Conservation (phyloP, 2,113 vertebrate species). For the Neopipo cinnamomea region DNA sequence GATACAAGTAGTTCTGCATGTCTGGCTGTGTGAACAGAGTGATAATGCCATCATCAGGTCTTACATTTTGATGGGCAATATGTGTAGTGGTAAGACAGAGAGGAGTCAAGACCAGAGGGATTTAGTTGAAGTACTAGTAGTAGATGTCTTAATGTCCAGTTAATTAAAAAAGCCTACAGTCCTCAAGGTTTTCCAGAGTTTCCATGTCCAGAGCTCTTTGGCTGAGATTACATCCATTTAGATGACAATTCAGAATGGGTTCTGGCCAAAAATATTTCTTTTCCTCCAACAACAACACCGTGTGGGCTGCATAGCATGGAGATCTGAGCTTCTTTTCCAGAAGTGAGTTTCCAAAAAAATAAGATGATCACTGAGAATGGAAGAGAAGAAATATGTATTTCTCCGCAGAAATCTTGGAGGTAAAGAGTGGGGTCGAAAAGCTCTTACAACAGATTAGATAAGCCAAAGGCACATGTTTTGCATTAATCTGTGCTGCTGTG, state of each 20-base stretch:
- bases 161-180: not conserved
- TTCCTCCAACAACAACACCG: rapidly evolving
- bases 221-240: not conserved
- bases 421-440: not conserved
- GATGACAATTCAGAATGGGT: not conserved
- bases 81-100: not conserved
- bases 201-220: not conserved
- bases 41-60: not conserved
- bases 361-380: not conserved
- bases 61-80: not conserved
- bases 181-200: not conserved
- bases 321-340: not conserved
- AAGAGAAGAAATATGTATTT: not conserved
- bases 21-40: not conserved
- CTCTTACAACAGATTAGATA: not conserved
- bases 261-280: not conserved
- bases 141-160: not conserved
- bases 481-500: not conserved
- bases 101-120: not conserved
- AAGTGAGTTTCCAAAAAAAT: not conserved
- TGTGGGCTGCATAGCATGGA: not conserved
- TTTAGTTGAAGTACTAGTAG: not conserved
- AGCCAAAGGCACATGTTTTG: not conserved
- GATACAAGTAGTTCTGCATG: not conserved
- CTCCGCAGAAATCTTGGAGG: not conserved